Conservation (phyloP, 2,113 vertebrate species). For the Micronisus gabar region DNA sequence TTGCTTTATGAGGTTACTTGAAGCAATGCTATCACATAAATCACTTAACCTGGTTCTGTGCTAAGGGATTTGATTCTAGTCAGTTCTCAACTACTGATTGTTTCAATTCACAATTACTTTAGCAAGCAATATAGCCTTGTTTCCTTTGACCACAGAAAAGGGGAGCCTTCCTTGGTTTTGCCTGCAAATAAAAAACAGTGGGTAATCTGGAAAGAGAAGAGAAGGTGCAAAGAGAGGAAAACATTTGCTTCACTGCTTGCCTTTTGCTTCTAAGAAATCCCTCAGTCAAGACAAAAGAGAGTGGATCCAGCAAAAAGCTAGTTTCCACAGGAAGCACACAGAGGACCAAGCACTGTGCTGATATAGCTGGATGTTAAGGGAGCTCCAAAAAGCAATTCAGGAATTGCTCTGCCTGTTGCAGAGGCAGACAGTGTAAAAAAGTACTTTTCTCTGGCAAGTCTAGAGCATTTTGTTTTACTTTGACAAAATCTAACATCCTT, state of each 20-base stretch:
- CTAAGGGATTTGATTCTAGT: not conserved
- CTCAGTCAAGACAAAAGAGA: not conserved
- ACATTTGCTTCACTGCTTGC: not conserved
- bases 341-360: not conserved
- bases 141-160: not conserved
- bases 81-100: not conserved
- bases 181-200: not conserved
- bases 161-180: not conserved
- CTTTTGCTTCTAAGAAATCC: not conserved
- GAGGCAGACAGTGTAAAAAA: not conserved
- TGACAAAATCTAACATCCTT: not conserved
- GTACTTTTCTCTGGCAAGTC: not conserved
- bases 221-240: not conserved
- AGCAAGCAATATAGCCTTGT: not conserved
- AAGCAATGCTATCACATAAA: not conserved
- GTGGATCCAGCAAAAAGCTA: not conserved
- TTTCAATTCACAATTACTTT: not conserved
- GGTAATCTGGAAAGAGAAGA: not conserved
- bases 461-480: not conserved
- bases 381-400: not conserved
- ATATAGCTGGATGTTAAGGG: not conserved
- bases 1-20: not conserved
- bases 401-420: not conserved
- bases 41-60: not conserved
- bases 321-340: not conserved